Conservation (phyloP, 2,113 vertebrate species). For the Naja naja region DNA sequence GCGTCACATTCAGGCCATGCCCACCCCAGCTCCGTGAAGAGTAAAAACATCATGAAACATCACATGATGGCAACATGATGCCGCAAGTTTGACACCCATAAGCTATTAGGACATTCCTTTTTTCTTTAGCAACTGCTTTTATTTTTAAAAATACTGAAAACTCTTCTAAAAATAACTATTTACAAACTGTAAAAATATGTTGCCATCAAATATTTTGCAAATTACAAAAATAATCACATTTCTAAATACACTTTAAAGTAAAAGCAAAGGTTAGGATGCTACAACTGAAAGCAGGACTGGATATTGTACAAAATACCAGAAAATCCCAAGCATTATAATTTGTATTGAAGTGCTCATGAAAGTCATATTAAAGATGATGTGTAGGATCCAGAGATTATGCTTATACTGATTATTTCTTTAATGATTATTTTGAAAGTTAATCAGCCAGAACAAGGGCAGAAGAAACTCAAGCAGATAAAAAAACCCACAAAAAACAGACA, state of each 20-base stretch:
- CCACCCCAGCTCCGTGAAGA: too few species aligned
- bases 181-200: not conserved
- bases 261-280: not conserved
- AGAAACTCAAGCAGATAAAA: not conserved
- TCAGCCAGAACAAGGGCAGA: not conserved
- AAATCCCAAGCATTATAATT: not conserved
- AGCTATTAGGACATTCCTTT: conserved; percentile 42
- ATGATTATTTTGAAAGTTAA: not conserved
- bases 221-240: not conserved
- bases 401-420: not conserved
- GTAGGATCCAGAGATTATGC: not conserved
- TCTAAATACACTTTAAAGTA: not conserved
- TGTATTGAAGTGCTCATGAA: not conserved
- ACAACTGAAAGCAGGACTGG: not conserved
- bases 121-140: conserved; percentile 42
- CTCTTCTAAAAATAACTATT: not conserved
- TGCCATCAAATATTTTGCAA: not conserved
- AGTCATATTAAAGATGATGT: not conserved
- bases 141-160: not conserved
- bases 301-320: not conserved
- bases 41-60: too few species aligned
- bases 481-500: not conserved
- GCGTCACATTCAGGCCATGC: too few species aligned
- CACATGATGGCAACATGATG: too few species aligned
- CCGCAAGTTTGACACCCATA: too few species aligned